These are phyloP conservation scores for Bimastos eiseni DNA, from an alignment of 2,888 invertebrate species.

Conservation along the genomic window DNA sequence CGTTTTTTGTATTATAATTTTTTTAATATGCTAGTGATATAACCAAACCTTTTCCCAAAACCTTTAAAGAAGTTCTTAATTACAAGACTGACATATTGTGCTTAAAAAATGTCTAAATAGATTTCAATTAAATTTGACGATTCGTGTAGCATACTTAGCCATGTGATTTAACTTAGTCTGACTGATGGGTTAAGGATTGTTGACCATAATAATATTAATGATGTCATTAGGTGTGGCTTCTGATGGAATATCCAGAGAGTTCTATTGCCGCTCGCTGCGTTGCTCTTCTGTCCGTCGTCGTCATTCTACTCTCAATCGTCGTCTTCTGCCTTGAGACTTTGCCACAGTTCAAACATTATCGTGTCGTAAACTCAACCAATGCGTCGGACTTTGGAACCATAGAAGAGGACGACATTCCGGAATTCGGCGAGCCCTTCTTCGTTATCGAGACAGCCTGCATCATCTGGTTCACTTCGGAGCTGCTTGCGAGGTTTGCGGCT, in stretches of 20 bases:
- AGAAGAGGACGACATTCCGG: slow-evolving; percentile 91
- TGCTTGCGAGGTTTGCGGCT: slow-evolving; percentile 93
- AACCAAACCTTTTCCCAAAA: background rate
- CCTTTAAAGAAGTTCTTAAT: background rate
- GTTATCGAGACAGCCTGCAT: slow-evolving; percentile 98
- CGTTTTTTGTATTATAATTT: too few species aligned
- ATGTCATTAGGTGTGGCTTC: slow-evolving; percentile 84
- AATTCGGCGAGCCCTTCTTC: slow-evolving; percentile 98
- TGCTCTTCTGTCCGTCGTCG: slow-evolving; percentile 98
- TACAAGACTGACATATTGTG: background rate
- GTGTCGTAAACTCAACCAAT: slow-evolving; percentile 64
- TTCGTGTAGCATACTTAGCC: background rate
- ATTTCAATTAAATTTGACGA: background rate
- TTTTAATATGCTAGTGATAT: background rate
- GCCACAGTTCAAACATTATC: slow-evolving; percentile 98
- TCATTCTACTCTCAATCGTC: slow-evolving; percentile 96
- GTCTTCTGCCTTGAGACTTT: slow-evolving; percentile 99
- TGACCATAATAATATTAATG: background rate
- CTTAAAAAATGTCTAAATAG: background rate
- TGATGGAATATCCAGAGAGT: slow-evolving; percentile 99
- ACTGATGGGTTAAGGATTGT: background rate
- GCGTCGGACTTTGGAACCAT: slow-evolving; percentile 51
- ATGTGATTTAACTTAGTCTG: background rate
- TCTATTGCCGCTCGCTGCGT: slow-evolving; percentile 97
- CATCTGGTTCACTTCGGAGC: slow-evolving; percentile 96